A percentile compares a stretch with the other conserved stretches of the same genome.
Conservation (phyloP, 1,140 invertebrate species). For the Rhopalosiphum padi region DNA sequence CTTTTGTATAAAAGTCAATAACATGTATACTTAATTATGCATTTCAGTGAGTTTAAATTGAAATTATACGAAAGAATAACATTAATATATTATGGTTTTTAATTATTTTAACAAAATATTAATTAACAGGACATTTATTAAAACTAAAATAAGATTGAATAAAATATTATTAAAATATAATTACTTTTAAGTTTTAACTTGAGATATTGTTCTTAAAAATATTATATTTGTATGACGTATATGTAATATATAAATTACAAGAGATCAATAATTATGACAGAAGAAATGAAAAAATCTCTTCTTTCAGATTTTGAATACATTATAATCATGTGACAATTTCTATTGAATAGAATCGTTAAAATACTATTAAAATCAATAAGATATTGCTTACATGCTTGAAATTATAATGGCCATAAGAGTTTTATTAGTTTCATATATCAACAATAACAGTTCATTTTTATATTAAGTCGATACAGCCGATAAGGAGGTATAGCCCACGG, state of each 20-base stretch:
- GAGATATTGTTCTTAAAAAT: neutral
- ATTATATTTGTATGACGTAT: neutral
- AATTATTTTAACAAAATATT: neutral
- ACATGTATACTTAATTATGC: neutral
- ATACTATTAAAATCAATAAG: neutral
- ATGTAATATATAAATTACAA: neutral
- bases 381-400: neutral
- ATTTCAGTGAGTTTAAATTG: neutral
- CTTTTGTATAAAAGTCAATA: neutral
- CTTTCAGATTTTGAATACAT: too few species aligned
- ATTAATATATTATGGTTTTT: neutral
- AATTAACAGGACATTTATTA: neutral
- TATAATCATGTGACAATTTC: slow-evolving; percentile 20
- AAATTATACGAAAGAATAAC: neutral
- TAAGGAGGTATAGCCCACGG: too few species aligned
- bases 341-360: neutral
- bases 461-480: neutral
- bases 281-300: neutral
- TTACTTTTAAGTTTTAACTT: neutral
- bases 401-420: neutral
- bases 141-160: neutral
- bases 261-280: neutral
- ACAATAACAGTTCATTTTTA: too few species aligned
- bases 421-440: neutral
- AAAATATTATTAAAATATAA: neutral